Conservation (phyloP, 2,888 invertebrate species). For the Dynastes grantii region DNA sequence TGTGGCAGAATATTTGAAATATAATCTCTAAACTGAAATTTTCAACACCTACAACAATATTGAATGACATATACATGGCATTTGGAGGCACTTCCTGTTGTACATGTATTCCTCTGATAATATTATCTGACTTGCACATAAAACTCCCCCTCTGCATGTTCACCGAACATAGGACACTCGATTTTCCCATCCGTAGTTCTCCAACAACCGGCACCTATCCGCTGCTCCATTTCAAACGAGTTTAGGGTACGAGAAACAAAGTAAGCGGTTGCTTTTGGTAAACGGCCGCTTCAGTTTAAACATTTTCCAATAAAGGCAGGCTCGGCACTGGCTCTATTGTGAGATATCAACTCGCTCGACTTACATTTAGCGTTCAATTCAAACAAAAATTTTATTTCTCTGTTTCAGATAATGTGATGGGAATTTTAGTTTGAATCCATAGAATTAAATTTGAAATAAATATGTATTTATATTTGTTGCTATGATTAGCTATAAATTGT, state of each 20-base stretch:
- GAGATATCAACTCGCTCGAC: not conserved
- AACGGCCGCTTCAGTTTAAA: conserved; percentile 18
- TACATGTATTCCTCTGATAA: conserved; percentile 25
- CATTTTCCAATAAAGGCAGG: conserved; percentile 2
- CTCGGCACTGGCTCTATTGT: not conserved
- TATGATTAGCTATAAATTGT: too few species aligned
- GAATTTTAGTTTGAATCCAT: not conserved
- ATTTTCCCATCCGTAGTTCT: conserved; percentile 17
- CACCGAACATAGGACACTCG: conserved; percentile 1
- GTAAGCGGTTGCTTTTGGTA: not conserved
- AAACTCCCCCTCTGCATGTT: conserved; percentile 7
- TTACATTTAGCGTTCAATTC: conserved; percentile 18
- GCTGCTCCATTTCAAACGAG: conserved; percentile 8
- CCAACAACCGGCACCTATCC: not conserved
- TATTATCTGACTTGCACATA: conserved; percentile 45
- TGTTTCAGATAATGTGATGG: not conserved
- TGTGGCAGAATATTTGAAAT: not conserved
- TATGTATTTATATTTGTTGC: not conserved
- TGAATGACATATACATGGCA: not conserved
- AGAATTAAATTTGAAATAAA: not conserved
- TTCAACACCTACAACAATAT: conserved; percentile 5
- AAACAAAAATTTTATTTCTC: not conserved
- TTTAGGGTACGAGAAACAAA: conserved; percentile 1
- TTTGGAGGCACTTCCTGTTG: not conserved
- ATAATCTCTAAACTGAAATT: not conserved